Conservation (phyloP, 2,888 invertebrate species). For the Nineta flava region DNA sequence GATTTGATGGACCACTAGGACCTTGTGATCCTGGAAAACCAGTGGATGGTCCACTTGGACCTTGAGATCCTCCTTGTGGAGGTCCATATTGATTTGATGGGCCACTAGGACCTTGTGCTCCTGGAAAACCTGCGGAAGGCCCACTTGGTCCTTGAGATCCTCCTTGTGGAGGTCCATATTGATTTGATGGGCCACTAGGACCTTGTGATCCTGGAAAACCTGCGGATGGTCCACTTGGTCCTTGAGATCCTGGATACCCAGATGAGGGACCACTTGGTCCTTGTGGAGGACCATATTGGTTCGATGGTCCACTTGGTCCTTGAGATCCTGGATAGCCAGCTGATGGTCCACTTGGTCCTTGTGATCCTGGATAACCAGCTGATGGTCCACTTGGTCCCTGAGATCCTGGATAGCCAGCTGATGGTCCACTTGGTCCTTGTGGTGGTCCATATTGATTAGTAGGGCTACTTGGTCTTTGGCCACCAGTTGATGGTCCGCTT, state of each 20-base stretch:
- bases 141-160: conserved; percentile 9
- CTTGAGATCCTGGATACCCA: conserved; percentile 10
- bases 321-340: conserved; percentile 16
- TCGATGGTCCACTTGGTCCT: conserved; percentile 16
- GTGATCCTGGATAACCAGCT: conserved; percentile 14
- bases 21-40: conserved; percentile 15
- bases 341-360: conserved; percentile 15
- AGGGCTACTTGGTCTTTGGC: conserved; percentile 12
- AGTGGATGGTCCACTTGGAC: conserved; percentile 14
- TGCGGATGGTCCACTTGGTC: conserved; percentile 14
- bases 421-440: conserved; percentile 10
- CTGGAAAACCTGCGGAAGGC: conserved; percentile 15
- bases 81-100: conserved; percentile 14
- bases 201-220: conserved; percentile 15
- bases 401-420: conserved; percentile 14
- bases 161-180: conserved; percentile 15
- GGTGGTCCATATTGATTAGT: conserved; percentile 4
- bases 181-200: conserved; percentile 15
- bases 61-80: conserved; percentile 13
- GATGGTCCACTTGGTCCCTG: conserved; percentile 13
- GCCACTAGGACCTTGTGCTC: conserved; percentile 15
- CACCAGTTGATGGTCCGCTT: conserved; percentile 14
- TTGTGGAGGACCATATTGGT: conserved; percentile 15
- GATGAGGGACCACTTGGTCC: conserved; percentile 15
- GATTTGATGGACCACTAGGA: conserved; percentile 14